Evolutionary conservation across 2,888 invertebrate species (phyloP), one percentile per base, ranked within the genome.

Genomic region (Craniophora ligustri): DNA sequence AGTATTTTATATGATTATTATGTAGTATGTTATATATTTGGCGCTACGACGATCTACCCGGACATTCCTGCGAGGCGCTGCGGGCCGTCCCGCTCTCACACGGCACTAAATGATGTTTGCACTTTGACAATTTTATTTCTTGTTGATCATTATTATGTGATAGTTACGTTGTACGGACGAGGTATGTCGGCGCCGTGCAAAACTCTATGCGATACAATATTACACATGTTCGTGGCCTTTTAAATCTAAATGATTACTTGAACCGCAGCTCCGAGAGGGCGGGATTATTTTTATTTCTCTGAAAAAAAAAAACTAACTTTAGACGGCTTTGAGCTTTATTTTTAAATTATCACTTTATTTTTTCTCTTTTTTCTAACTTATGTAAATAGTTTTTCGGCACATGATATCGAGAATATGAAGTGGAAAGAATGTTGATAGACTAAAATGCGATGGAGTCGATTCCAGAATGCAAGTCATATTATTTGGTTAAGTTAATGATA

Each of bases 1-100:
- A 87, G 82, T 85, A 85, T 83, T 86, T 84, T 82, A 85, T 82
- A 85, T 84, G 82, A 81, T 82, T 71, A 77, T 75, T 64, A 68
- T 68, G 67, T 69, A 72, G 69, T 72, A 72, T 78, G 70, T 78
- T 64, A 64, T 64, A 74, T 78, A 77, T 76, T 75, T 68, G 76
- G 68, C 78, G 79, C 78, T 71, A 63, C 72, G 75, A 64, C 65
- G 65, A 67, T 48, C 65, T 48, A 53, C 67, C 70, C 59, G 71
- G 72, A 73, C 74, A 67, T 70, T 66, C 69, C 67, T 59, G 69
- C 32, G 32, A 19, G 32, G 32, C 14, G 16, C 34, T 15, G 34
- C 16, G 21, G n/a, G 42, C 10, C 32, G 10, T 8, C 36, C 69
- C 55, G 70, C 63, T 56, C 62, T 66, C 68, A 61, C 50, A 68